Evolutionary conservation across 2,888 invertebrate species (phyloP), one percentile per base, ranked within the genome.

Genomic region (Rambutsinella grinnellia): DNA sequence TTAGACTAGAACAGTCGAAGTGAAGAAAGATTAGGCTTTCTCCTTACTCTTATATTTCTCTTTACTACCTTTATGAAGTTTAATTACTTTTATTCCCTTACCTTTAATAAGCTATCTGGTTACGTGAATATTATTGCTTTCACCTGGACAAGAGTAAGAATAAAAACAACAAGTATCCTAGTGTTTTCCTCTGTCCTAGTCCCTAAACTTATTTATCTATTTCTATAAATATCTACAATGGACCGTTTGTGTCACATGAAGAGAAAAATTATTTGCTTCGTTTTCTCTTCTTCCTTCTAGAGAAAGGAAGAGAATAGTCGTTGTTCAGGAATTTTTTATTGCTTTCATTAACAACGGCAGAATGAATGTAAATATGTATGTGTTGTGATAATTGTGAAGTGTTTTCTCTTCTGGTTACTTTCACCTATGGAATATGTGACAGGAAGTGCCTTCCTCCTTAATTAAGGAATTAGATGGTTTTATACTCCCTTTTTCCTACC

Each of bases 21-120:
- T 5, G 36, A 13, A 36, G n/a, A 19, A 44, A 28, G 8, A 60
- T 60, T 44, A 53, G 17, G 19, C 44, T 47, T 36, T 60, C 46
- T 61, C 24, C 61, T n/a, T 56, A 28, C 36, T 44, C 28, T 27
- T 53, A 23, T 56, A 66, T n/a, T n/a, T n/a, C n/a, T 3, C 23
- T 56, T 21, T 8, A 47, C 27, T 21, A 23, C 5, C 23, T 19
- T 54, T 13, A 54, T 10, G 17, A 57, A 26, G 56, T 24, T 62
- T 54, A 46, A 67, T 46, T 58, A 44, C 62, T 58, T 27, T 26
- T 21, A 24, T 61, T 67, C 26, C 66, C 57, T 57, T 68, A 68
- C 58, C 74, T 75, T 62, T 68, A 75, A 68, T 75, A 75, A 62
- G 75, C 75, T 75, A 75, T 68, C 63, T 68, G 27, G 74, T 74